Base-by-base conservation (phyloP, 2,113 vertebrate genomes). In the Anseranas semipalmata region DNA sequence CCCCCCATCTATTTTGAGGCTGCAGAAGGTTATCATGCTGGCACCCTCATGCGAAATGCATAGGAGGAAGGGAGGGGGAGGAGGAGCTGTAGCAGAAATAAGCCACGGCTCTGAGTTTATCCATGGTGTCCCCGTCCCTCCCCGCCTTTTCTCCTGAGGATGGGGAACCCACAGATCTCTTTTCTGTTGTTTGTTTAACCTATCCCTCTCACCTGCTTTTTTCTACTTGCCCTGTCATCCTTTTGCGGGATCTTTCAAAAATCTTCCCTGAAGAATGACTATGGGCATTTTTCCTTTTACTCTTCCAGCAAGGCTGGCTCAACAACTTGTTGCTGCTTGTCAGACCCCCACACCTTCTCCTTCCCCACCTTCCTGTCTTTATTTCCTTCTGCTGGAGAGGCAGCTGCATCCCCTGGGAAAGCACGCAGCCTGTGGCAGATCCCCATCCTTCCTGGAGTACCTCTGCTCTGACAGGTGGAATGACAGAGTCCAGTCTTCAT, bases 41-140 rank as follows among this genome's bases (percentile, higher is more conserved):
- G 70, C 53, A 60, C 12, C 9, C 45, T 88, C 27, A 56, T 55
- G 56, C 19, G 56, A 91, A 95, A 25, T 1, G 2, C 32, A 39
- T 0, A 39, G 66, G 53, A 83, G n/a, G 25, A 83, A 35, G 12
- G 22, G 15, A 91, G n/a, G 8, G 19, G 43, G 33, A 63, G 58
- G 37, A 93, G 45, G 55, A 87, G 20, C 81, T 82, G 53, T n/a
- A 82, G 45, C 58, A 93, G 58, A 95, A 96, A 71, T 78, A 85
- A 90, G 39, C 16, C 18, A 45, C 0, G 1, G 46, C 53, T 90
- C 46, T 48, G 53, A 75, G 56, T 25, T 93, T 85, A 48, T 56
- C 55, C 32, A 10, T 27, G 5, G 72, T 81, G 25, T 17, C 59
- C n/a, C n/a, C n/a, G n/a, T 89, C 74, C 71, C 1, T 37, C 15